Evolutionary conservation across 2,113 vertebrate species (phyloP), one percentile per base, ranked within the genome.

Genomic region (Zeus faber): DNA sequence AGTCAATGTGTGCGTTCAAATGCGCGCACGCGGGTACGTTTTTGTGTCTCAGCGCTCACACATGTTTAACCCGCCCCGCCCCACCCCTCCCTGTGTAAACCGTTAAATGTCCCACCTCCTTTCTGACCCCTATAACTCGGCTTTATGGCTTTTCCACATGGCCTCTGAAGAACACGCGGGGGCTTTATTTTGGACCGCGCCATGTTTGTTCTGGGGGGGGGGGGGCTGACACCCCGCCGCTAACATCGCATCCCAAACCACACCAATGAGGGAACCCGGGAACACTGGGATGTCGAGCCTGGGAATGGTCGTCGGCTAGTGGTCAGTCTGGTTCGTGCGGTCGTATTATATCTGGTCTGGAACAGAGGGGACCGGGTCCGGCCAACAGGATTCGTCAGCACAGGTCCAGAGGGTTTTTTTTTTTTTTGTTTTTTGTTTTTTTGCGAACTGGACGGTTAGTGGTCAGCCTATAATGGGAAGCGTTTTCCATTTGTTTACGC

Each of bases 81-180:
- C 33, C 72, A 47, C 5, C 66, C 76, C 49, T 46, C 57, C 49
- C 80, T 85, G 76, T 47, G 67, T 75, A 87, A 88, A 78, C 73
- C 73, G 85, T 88, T 87, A 88, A 86, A 83, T 70, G 77, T 81
- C 79, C 78, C 81, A 77, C 81, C 79, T 75, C 58, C 55, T 46
- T 67, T 73, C 58, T 85, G 79, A 85, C 84, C 82, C 62, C 76
- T 65, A 79, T 72, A 82, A 85, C 82, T 88, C 62, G 61, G 67
- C 63, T 86, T 89, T 87, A 89, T 88, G 60, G 51, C 76, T 89
- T 90, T 89, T 89, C 86, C 89, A 89, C 86, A 86, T 87, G 81
- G 81, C 72, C 82, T 80, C 72, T 71, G 63, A 80, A 85, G 83
- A 86, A 87, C 78, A 80, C 62, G 69, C 58, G 68, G 70, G 77